phyloP scores from a whole-genome alignment of 2,113 vertebrate species.

The Oncorhynchus gorbuscha region DNA sequence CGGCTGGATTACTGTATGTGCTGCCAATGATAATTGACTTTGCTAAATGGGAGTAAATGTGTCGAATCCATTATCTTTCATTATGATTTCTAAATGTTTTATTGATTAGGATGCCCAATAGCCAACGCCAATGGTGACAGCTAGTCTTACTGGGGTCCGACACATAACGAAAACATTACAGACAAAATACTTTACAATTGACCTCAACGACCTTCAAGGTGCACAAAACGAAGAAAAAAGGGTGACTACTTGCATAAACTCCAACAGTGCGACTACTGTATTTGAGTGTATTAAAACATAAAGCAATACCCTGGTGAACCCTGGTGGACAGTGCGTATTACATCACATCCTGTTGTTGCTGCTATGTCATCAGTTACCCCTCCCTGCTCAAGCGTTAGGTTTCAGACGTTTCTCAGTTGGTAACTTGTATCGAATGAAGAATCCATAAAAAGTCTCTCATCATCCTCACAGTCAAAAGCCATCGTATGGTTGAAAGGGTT shows the following conservation, averaged over 20 bases:
- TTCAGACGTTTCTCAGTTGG: background rate
- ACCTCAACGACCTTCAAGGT: conserved; percentile 41
- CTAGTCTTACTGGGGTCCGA: too few relatives aligned
- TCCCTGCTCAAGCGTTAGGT: conserved; percentile 11
- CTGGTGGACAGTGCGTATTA: background rate
- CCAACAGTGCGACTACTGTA: conserved; percentile 44
- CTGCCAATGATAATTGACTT: conserved; percentile 33
- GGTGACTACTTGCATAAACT: conserved; percentile 64
- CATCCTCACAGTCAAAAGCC: conserved; percentile 62
- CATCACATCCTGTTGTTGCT: conserved; percentile 17
- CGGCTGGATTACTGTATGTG: conserved; percentile 60
- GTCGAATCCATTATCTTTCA: conserved; percentile 26
- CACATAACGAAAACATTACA: too few relatives aligned
- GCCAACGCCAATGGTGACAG: too few relatives aligned
- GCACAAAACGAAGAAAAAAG: conserved; percentile 47
- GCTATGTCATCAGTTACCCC: conserved; percentile 12
- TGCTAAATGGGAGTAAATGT: background rate
- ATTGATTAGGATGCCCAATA: too few relatives aligned
- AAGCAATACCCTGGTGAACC: conserved; percentile 23
- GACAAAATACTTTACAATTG: background rate
- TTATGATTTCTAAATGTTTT: too few relatives aligned
- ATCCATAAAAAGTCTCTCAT: conserved; percentile 25
- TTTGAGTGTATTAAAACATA: conserved; percentile 20
- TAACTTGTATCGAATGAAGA: conserved; percentile 39
- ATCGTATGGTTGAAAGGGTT: conserved; percentile 38